These are phyloP conservation scores for Osmoderma eremita DNA, from an alignment of 2,888 invertebrate species.

Conservation along the genomic window DNA sequence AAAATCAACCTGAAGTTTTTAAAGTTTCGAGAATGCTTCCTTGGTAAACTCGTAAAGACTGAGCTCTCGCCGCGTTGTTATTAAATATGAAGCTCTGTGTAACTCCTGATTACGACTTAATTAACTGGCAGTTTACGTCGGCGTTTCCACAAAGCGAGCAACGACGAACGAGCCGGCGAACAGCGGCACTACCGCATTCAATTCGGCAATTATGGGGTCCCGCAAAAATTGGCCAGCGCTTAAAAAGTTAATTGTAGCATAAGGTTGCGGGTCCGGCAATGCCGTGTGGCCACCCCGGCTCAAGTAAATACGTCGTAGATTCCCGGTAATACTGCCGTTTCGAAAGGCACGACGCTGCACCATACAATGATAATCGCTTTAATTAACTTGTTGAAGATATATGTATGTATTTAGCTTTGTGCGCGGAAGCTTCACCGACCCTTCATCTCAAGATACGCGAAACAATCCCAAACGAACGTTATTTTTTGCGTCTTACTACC, in stretches of 20 bases:
- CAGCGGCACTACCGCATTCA: constrained; percentile 48
- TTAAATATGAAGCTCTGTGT: too few relatives aligned
- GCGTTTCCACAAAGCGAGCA: too few relatives aligned
- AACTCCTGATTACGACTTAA: too few relatives aligned
- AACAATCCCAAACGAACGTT: constrained; percentile 9
- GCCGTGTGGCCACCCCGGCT: constrained; percentile 49
- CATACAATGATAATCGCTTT: constrained; percentile 32
- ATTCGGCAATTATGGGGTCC: constrained; percentile 49
- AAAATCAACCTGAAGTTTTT: too few relatives aligned
- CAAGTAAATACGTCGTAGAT: constrained; percentile 38
- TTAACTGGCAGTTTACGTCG: too few relatives aligned
- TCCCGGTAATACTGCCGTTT: constrained; percentile 15
- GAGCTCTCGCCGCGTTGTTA: too few relatives aligned
- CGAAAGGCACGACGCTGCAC: constrained; percentile 19
- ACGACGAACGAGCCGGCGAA: too few relatives aligned
- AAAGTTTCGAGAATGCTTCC: too few relatives aligned
- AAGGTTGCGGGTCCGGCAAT: constrained; percentile 46
- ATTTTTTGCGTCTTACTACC: constrained; percentile 2
- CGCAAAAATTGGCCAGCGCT: constrained; percentile 47
- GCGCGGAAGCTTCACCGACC: not conserved
- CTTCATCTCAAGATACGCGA: not conserved
- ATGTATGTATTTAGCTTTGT: not conserved
- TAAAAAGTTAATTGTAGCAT: constrained; percentile 51
- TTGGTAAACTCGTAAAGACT: too few relatives aligned
- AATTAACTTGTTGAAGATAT: constrained; percentile 35